Evolutionary conservation across 2,797 vertebrate species (phyloP).

Genomic region (Pteropus rufus): DNA sequence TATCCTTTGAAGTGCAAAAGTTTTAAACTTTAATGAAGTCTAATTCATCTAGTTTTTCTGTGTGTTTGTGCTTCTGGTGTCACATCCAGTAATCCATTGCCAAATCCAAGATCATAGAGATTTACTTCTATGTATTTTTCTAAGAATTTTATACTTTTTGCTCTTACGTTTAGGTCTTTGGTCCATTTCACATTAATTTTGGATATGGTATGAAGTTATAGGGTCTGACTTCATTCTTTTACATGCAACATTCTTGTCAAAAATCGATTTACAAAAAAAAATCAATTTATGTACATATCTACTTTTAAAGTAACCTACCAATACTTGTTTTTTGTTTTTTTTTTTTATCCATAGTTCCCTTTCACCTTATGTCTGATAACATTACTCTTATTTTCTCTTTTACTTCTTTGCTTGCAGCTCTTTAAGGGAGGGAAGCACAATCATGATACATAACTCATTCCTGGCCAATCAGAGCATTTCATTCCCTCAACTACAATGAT

Average conservation of each 20-base stretch:
- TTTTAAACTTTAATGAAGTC: neutral
- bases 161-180: neutral
- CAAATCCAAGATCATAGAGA: neutral
- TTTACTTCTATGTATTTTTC: neutral
- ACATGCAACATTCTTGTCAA: neutral
- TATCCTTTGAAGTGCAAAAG: neutral
- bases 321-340: neutral
- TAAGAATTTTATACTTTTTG: neutral
- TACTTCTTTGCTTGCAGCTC: neutral
- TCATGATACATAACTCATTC: neutral
- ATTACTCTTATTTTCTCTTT: neutral
- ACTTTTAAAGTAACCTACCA: neutral
- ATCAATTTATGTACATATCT: neutral
- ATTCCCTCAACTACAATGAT: neutral
- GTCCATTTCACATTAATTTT: neutral
- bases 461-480: neutral
- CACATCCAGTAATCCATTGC: neutral
- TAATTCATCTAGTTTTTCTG: conserved; percentile 1
- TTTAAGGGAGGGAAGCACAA: neutral
- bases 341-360: neutral
- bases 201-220: neutral
- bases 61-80: neutral
- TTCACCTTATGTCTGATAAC: neutral
- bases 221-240: neutral
- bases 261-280: neutral